Evolutionary conservation across 2,797 vertebrate species (phyloP).

Genomic region (Chrosomus eos): DNA sequence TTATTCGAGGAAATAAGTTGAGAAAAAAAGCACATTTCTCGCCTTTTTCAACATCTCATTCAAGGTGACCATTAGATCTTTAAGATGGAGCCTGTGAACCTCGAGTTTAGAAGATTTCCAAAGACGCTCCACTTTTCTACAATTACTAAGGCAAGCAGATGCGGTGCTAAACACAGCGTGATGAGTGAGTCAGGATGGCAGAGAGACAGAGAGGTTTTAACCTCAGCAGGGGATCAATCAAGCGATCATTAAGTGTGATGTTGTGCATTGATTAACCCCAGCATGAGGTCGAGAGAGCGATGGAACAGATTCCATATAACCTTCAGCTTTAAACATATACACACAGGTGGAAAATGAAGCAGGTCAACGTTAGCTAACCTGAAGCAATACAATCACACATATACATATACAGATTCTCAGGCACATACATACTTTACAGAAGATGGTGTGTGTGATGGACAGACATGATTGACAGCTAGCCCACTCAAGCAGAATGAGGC

Average conservation of each 20-base stretch:
- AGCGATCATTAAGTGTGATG: slow-evolving; percentile 61
- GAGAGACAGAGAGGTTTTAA: slow-evolving; percentile 53
- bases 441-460: slow-evolving; percentile 29
- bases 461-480: slow-evolving; percentile 37
- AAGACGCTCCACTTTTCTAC: no score
- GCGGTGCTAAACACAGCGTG: slow-evolving; percentile 51
- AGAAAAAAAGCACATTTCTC: no score
- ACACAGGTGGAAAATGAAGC: slow-evolving; percentile 43
- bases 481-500: slow-evolving; percentile 22
- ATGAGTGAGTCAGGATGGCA: slow-evolving; percentile 55
- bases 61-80: no score
- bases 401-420: slow-evolving; percentile 4
- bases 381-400: slow-evolving; percentile 18
- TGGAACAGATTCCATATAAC: slow-evolving; percentile 45
- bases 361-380: slow-evolving; percentile 45
- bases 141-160: slow-evolving; percentile 43
- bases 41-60: no score
- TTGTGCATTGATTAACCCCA: slow-evolving; percentile 62
- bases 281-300: slow-evolving; percentile 43
- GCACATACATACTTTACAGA: slow-evolving; percentile 15
- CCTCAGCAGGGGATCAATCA: slow-evolving; percentile 63
- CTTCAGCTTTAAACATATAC: slow-evolving; percentile 39
- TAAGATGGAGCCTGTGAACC: no score
- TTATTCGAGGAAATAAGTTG: no score
- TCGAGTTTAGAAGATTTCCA: no score